Base-by-base conservation (phyloP, 1,140 invertebrate genomes). In the Riptortus pedestris region DNA sequence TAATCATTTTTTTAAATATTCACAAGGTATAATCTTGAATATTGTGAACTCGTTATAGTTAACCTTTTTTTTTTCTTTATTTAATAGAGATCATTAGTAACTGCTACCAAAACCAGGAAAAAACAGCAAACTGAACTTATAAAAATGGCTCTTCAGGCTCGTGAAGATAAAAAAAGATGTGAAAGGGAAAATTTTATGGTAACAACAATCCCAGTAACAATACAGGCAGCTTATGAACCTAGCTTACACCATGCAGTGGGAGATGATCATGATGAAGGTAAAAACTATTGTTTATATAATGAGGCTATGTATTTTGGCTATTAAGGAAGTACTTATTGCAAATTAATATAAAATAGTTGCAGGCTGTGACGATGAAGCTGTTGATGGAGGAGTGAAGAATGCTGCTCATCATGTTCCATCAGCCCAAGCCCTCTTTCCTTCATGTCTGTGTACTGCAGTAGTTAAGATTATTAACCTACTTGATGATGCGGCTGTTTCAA, bases 81-180 rank as follows among this genome's bases (percentile, higher is more conserved):
- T n/a, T n/a, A n/a, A n/a, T n/a, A 97, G 91, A 83, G 91, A 73
- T 96, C 95, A 14, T 79, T 98, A 70, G 96, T 99, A 18, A 98
- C 96, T 28, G 95, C 96, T 1, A 99, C 95, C 0, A 97, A 98
- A 74, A 99, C 96, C 0, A 81, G 96, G 22, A 93, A 98, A 70
- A 99, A 99, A 73, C 94, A 99, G 74, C 95, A 99, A 76, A 96
- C 96, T 38, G 97, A 99, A 77, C 83, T 97, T 61, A 94, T 99
- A 33, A 90, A 95, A 72, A 85, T 87, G 74, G 96, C 95, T 14
- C 77, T 99, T 16, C 87, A 96, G 74, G 91, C 93, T 28, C 91
- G 97, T 72, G 92, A 98, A 72, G 93, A 98, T 72, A 93, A 96
- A 70, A 92, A 95, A 72, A 79, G 92, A 24, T 86, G 89, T 33